These are phyloP conservation scores for Acanthurus tractus DNA, from an alignment of 2,797 vertebrate genomes.

Conservation along the genomic window DNA sequence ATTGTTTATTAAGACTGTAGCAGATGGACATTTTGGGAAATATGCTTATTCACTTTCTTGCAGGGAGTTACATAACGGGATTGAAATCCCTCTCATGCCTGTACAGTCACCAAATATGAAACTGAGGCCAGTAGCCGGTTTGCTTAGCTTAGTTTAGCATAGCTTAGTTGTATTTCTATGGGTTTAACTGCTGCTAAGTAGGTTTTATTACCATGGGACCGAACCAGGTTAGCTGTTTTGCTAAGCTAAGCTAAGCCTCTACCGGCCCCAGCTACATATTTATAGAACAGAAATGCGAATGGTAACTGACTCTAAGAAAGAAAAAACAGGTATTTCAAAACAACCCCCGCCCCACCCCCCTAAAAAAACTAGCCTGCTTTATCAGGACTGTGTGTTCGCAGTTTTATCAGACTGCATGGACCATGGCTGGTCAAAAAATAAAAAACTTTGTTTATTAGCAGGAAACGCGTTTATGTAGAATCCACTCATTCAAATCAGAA, in stretches of 20 bases:
- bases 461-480: neutral
- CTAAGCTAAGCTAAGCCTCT: neutral
- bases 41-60: neutral
- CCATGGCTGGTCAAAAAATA: neutral
- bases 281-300: neutral
- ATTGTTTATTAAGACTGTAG: neutral
- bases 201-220: neutral
- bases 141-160: neutral
- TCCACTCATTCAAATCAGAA: neutral
- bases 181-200: neutral
- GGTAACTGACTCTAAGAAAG: neutral
- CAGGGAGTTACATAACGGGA: neutral
- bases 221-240: neutral
- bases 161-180: neutral
- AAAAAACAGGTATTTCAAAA: neutral
- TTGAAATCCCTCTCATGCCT: neutral
- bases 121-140: neutral
- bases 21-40: constrained; percentile 14
- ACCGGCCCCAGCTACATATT: neutral
- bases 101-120: neutral
- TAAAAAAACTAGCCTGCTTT: neutral
- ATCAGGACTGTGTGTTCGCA: neutral
- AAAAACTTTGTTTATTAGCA: neutral
- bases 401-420: neutral
- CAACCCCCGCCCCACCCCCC: too few relatives aligned